Evolutionary conservation across 64 coral and sea anemone genomes (phyloP).

Genomic region (Montipora sp.): DNA sequence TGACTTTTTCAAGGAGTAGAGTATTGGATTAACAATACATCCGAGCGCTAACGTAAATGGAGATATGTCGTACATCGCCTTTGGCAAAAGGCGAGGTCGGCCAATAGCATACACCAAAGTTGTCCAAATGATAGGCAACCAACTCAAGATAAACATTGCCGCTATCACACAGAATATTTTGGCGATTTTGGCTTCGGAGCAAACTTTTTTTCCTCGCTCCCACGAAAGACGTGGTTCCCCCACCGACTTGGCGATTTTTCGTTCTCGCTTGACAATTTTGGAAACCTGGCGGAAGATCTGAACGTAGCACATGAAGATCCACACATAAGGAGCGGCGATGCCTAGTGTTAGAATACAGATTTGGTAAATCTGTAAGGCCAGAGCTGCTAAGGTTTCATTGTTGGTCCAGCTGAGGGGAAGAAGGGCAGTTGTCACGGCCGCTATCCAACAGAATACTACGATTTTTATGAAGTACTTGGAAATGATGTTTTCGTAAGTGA

Average conservation of each 20-base stretch:
- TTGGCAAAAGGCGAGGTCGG: slow-evolving; percentile 44
- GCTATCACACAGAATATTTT: slow-evolving; percentile 72
- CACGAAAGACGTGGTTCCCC: not conserved
- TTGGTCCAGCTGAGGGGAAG: slow-evolving; percentile 66
- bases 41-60: slow-evolving; percentile 63
- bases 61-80: slow-evolving; percentile 14
- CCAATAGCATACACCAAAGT: slow-evolving; percentile 56
- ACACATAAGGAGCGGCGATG: slow-evolving; percentile 52
- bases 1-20: slow-evolving; percentile 72
- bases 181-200: slow-evolving; percentile 69
- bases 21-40: slow-evolving; percentile 70
- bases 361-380: slow-evolving; percentile 70
- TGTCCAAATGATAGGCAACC: slow-evolving; percentile 75
- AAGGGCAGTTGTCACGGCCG: slow-evolving; percentile 22
- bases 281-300: slow-evolving; percentile 70
- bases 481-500: slow-evolving; percentile 67
- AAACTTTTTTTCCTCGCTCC: slow-evolving; percentile 28
- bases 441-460: slow-evolving; percentile 56
- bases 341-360: slow-evolving; percentile 49
- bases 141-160: slow-evolving; percentile 71
- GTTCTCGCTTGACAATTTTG: slow-evolving; percentile 60
- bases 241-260: not conserved
- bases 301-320: slow-evolving; percentile 63
- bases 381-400: not conserved
- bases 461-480: slow-evolving; percentile 61